Evolutionary conservation across 2,113 vertebrate species (phyloP).

Genomic region (Oreochromis aureus): DNA sequence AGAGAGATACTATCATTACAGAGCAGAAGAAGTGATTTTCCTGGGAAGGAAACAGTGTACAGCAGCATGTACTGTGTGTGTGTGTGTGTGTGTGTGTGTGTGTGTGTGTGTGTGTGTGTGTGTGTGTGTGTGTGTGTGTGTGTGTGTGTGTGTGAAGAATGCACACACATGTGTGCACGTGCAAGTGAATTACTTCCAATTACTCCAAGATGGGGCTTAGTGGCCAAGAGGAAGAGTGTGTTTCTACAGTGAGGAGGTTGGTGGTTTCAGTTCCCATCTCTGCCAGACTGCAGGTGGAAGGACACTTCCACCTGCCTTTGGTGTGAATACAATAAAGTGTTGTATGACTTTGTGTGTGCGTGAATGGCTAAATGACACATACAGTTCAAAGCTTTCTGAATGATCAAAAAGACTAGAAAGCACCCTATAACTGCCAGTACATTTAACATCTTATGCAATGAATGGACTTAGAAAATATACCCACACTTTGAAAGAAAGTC

Average conservation of each 20-base stretch:
- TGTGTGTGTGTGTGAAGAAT: too few species aligned
- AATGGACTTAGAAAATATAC: background rate
- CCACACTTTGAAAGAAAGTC: background rate
- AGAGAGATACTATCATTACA: conserved; percentile 23
- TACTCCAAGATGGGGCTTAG: background rate
- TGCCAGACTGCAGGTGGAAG: background rate
- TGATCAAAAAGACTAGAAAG: background rate
- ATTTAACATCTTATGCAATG: background rate
- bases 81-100: background rate
- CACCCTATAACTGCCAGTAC: background rate
- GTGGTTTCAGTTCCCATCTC: background rate
- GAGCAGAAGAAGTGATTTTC: conserved; percentile 29
- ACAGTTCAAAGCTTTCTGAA: background rate
- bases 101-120: background rate
- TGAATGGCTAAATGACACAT: background rate
- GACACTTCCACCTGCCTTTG: background rate
- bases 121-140: background rate
- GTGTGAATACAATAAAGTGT: background rate
- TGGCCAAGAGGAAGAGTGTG: background rate
- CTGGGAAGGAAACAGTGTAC: background rate
- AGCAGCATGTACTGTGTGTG: background rate
- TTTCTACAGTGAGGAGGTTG: background rate
- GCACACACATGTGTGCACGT: background rate
- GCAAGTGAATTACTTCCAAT: background rate
- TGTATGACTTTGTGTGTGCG: background rate